Percentiles rank a stretch among this genome's conserved stretches.
These are phyloP conservation scores for Eupsilia transversa DNA, from an alignment of 2,888 invertebrate species.

Conservation along the genomic window DNA sequence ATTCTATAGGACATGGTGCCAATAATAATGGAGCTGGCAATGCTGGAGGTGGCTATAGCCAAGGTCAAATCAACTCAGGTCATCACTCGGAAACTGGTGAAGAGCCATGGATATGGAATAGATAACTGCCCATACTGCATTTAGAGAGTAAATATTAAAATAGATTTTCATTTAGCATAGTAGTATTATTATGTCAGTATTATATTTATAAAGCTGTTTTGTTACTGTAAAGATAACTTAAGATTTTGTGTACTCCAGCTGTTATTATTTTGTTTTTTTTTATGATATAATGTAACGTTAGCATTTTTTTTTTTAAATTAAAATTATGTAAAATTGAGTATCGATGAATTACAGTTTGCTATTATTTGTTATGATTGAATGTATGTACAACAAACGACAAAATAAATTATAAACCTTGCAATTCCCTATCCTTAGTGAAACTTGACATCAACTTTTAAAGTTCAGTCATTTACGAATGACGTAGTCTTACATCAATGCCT, in stretches of 20 bases:
- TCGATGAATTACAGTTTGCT: background rate
- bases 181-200: background rate
- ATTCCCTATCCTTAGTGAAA: background rate
- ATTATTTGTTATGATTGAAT: background rate
- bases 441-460: background rate
- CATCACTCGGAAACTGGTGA: background rate
- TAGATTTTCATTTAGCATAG: background rate
- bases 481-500: background rate
- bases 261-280: background rate
- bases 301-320: too few species aligned
- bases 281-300: too few species aligned
- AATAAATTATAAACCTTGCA: background rate
- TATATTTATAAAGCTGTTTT: background rate
- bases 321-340: background rate
- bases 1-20: background rate
- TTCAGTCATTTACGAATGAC: background rate
- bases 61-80: background rate
- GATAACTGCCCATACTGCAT: background rate
- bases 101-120: slow-evolving; percentile 38
- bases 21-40: background rate
- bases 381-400: background rate
- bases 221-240: background rate
- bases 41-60: background rate
- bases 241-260: background rate
- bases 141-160: background rate